phyloP scores from a whole-genome alignment of 2,113 vertebrate species.

The Caranx ignobilis region DNA sequence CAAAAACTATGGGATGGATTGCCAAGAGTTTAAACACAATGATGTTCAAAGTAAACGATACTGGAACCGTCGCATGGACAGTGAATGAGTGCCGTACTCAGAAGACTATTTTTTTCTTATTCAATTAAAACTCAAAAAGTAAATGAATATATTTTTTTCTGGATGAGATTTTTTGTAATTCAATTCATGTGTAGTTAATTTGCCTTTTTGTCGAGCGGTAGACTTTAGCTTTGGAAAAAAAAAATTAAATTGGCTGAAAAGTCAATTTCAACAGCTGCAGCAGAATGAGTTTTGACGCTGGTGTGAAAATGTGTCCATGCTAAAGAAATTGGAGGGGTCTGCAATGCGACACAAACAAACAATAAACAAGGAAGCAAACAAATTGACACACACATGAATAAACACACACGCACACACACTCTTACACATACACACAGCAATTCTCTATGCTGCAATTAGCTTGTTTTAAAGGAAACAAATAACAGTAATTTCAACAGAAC shows the following conservation, averaged over 20 bases:
- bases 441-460: constrained; percentile 77
- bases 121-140: not conserved
- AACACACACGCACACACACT: constrained; percentile 16
- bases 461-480: constrained; percentile 84
- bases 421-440: constrained; percentile 23
- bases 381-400: constrained; percentile 29
- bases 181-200: constrained; percentile 33
- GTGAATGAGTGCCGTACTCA: constrained; percentile 3
- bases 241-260: constrained; percentile 32
- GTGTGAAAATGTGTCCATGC: constrained; percentile 72
- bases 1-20: not conserved
- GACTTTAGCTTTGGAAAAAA: constrained; percentile 2
- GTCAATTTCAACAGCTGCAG: constrained; percentile 74
- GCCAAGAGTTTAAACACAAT: not conserved
- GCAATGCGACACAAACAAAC: constrained; percentile 76
- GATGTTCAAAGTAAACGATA: no score
- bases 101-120: not conserved
- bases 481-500: constrained; percentile 81
- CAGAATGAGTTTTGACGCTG: constrained; percentile 57
- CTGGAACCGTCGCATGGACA: not conserved
- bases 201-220: constrained; percentile 14
- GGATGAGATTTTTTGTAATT: not conserved
- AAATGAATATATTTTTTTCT: constrained; percentile 12
- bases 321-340: constrained; percentile 74
- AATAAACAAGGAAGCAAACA: constrained; percentile 75